Evolutionary conservation across 2,797 vertebrate genomes (phyloP).

Genomic region (Lycodopsis pacificus): DNA sequence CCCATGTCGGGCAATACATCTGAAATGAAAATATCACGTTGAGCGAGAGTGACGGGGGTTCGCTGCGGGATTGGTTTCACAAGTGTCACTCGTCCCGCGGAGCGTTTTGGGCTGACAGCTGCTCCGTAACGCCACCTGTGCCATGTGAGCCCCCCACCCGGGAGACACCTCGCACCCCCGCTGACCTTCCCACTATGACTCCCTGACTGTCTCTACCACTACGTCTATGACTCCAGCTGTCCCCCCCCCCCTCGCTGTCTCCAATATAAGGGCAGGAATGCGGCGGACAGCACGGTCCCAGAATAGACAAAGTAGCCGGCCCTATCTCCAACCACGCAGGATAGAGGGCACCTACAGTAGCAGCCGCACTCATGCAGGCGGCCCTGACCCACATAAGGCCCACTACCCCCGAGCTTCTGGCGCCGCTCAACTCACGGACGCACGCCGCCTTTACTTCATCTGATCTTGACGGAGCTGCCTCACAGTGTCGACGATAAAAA

Average conservation of each 20-base stretch:
- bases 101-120: conserved; percentile 82
- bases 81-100: conserved; percentile 50
- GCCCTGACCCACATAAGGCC: conserved; percentile 29
- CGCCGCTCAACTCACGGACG: conserved; percentile 23
- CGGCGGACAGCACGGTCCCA: conserved; percentile 67
- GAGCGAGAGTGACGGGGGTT: conserved; percentile 50
- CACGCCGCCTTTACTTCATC: conserved; percentile 42
- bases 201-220: conserved; percentile 47
- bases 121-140: conserved; percentile 79
- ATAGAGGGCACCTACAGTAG: conserved; percentile 70
- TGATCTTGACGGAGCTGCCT: conserved; percentile 30
- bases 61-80: conserved; percentile 47
- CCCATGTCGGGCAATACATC: conserved; percentile 39
- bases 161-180: conserved; percentile 48
- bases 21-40: conserved; percentile 62
- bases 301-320: conserved; percentile 75
- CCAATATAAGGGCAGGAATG: conserved; percentile 83
- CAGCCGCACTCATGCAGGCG: conserved; percentile 23
- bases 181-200: conserved; percentile 69
- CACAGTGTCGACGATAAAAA: conserved; percentile 55
- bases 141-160: conserved; percentile 29
- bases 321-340: conserved; percentile 60
- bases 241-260: conserved; percentile 45
- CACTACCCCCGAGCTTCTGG: background rate
- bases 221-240: conserved; percentile 77